Base-by-base conservation (phyloP, 2,113 vertebrate genomes). In the Indri indri region DNA sequence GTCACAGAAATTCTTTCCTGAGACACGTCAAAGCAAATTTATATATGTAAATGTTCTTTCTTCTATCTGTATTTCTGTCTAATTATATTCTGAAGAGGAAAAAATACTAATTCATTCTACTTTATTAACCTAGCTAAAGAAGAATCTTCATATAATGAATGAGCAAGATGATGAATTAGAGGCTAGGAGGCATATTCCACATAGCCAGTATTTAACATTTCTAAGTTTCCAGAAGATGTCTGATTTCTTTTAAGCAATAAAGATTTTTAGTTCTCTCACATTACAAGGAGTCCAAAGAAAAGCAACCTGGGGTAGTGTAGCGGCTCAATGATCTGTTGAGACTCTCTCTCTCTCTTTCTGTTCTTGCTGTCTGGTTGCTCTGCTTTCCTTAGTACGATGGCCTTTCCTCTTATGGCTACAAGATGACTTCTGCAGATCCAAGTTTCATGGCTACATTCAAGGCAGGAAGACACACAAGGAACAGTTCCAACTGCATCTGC, bases 201-300 rank as follows among this genome's bases (percentile, higher is more conserved):
- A 14, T 34, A 54, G 70, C 37, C 47, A 88, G 40, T 91, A 82
- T 50, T 74, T 76, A 81, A 50, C 37, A 50, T 85, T 91, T 80
- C n/a, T 88, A n/a, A 66, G 22, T 88, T 88, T 81, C 10, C n/a
- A 93, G 70, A 81, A 70, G 52, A 18, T 54, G 16, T 17, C 16
- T 17, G 52, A 54, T 54, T 54, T 4, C 18, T 54, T 54, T 25
- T n/a, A 52, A 6, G 27, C 1, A 16, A 42, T 54, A 77, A 77
- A 37, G 11, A 45, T 45, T 18, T 50, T 77, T 68, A 63, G 12
- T 76, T 68, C 59, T 54, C 25, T 42, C 32, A 0, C 2, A 0
- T 30, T 9, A 23, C 23, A 20, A n/a, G 84, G 54, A 85, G 79
- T 23, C 79, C 73, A n/a, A 6, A 42, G 27, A 50, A 20, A 85